Evolutionary conservation across 2,113 vertebrate genomes (phyloP).

Genomic region (Daboia siamensis): DNA sequence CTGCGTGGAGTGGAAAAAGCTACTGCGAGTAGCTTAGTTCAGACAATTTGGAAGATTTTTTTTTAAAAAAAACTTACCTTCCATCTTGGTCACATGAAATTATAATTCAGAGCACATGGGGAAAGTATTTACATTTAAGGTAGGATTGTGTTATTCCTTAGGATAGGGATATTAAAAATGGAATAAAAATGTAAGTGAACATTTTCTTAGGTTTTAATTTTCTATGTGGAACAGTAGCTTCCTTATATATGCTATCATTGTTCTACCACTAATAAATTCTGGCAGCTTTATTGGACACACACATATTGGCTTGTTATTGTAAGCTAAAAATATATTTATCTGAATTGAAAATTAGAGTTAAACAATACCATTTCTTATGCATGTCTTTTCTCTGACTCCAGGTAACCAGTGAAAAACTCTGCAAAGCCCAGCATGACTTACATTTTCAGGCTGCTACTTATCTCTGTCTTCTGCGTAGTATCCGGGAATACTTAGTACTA

Average conservation of each 20-base stretch:
- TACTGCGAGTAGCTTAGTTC: background rate
- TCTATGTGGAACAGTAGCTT: background rate
- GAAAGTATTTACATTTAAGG: background rate
- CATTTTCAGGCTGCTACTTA: constrained; percentile 87
- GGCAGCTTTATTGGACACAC: background rate
- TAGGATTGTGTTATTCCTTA: background rate
- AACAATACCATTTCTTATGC: background rate
- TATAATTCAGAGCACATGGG: background rate
- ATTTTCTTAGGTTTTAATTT: background rate
- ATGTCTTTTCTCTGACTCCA: constrained; percentile 39
- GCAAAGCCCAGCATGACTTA: constrained; percentile 85
- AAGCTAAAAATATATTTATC: background rate
- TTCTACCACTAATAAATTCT: background rate
- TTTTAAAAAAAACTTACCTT: background rate
- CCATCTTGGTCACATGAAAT: background rate
- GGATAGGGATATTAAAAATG: background rate
- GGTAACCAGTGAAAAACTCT: constrained; percentile 87
- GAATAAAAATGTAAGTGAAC: background rate
- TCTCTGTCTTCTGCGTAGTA: constrained; percentile 83
- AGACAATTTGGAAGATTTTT: background rate
- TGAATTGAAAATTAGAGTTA: background rate
- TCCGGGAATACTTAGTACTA: constrained; percentile 77
- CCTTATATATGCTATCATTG: background rate
- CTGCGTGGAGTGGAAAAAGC: background rate
- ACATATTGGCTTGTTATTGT: background rate